Evolutionary conservation across 2,888 invertebrate genomes (phyloP).

Genomic region (Parnassius glacialis): DNA sequence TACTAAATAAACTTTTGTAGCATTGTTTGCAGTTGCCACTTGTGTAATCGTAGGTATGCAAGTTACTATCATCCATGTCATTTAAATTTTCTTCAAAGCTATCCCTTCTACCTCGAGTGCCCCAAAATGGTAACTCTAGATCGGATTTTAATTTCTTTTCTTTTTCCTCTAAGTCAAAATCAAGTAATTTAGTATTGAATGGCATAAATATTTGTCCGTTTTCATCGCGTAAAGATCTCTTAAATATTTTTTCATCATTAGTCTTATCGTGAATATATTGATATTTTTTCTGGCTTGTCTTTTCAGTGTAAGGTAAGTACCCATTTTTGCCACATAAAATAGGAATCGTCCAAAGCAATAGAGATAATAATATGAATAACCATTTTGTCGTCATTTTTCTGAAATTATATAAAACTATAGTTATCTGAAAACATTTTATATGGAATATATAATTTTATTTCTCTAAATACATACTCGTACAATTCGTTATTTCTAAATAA

Average conservation of each 20-base stretch:
- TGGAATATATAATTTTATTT: too few relatives aligned
- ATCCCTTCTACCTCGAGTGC: constrained; percentile 59
- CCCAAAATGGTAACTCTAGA: constrained; percentile 66
- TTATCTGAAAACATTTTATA: too few relatives aligned
- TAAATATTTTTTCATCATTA: constrained; percentile 45
- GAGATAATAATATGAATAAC: constrained; percentile 44
- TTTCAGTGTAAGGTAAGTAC: constrained; percentile 48
- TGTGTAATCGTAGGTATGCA: constrained; percentile 28
- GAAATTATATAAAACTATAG: constrained; percentile 37
- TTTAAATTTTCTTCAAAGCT: constrained; percentile 43
- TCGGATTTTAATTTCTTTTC: constrained; percentile 40
- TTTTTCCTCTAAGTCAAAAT: constrained; percentile 33
- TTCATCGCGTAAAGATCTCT: constrained; percentile 52
- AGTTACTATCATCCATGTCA: constrained; percentile 8
- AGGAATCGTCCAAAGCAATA: constrained; percentile 53
- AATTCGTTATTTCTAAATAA: too few relatives aligned
- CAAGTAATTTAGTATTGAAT: constrained; percentile 38
- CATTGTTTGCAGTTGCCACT: constrained; percentile 41
- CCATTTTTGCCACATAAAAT: constrained; percentile 49
- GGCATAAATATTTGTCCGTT: constrained; percentile 51
- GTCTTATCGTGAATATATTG: constrained; percentile 42
- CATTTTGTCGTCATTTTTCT: constrained; percentile 60
- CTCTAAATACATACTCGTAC: too few relatives aligned
- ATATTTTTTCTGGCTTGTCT: constrained; percentile 40
- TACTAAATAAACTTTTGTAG: constrained; percentile 30